Conservation (phyloP, 2,113 vertebrate species). For the Pyrgilauda ruficollis region DNA sequence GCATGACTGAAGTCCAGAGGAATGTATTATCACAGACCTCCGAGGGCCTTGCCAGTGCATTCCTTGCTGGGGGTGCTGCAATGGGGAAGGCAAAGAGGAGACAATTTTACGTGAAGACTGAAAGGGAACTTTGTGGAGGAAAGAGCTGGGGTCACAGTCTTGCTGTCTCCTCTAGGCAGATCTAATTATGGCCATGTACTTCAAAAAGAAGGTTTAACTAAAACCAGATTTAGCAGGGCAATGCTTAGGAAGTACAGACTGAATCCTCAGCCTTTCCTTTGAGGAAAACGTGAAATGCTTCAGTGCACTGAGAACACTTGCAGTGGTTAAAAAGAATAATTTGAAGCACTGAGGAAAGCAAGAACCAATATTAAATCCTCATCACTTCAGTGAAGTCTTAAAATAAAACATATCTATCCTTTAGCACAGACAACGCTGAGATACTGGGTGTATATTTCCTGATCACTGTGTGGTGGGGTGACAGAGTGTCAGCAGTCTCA, state of each 20-base stretch:
- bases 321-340: neutral
- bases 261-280: constrained; percentile 29
- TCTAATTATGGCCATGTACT: constrained; percentile 64
- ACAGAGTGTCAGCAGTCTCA: neutral
- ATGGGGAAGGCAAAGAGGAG: constrained; percentile 33
- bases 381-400: neutral
- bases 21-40: constrained; percentile 76
- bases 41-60: constrained; percentile 68
- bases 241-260: constrained; percentile 42
- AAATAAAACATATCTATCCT: neutral
- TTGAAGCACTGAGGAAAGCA: constrained; percentile 4
- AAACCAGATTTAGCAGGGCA: constrained; percentile 61
- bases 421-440: neutral
- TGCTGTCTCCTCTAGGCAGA: constrained; percentile 60
- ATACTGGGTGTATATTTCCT: neutral
- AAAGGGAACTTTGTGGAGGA: constrained; percentile 59
- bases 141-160: constrained; percentile 49
- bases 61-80: constrained; percentile 41
- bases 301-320: neutral
- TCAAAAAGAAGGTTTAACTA: constrained; percentile 67
- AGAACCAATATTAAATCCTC: neutral
- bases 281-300: constrained; percentile 36
- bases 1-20: constrained; percentile 77
- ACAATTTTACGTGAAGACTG: constrained; percentile 17
- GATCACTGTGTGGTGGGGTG: neutral